Conservation (phyloP, 2,888 invertebrate species). For the Melipona beecheii region DNA sequence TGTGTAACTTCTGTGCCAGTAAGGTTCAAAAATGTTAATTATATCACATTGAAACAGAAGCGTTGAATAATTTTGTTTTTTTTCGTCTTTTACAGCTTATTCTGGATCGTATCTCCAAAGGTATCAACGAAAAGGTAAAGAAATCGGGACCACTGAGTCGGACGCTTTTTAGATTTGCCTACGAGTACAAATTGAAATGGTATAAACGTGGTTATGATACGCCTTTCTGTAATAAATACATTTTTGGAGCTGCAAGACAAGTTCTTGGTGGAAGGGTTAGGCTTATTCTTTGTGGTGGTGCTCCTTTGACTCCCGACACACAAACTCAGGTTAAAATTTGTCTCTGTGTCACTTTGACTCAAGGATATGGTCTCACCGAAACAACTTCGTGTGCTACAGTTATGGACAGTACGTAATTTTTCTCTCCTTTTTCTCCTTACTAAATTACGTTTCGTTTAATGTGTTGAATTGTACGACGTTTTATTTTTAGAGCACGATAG, state of each 20-base stretch:
- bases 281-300: slow-evolving; percentile 96
- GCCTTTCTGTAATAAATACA: slow-evolving; percentile 89
- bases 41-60: not conserved
- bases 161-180: slow-evolving; percentile 96
- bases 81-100: slow-evolving; percentile 89
- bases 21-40: slow-evolving; percentile 77
- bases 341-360: slow-evolving; percentile 94
- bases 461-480: too few relatives aligned
- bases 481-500: slow-evolving; percentile 86
- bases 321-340: slow-evolving; percentile 97
- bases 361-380: slow-evolving; percentile 99
- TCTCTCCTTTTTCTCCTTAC: not conserved
- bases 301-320: slow-evolving; percentile 97
- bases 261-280: slow-evolving; percentile 96
- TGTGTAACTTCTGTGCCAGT: slow-evolving; percentile 98
- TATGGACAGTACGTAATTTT: slow-evolving; percentile 88
- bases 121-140: slow-evolving; percentile 96
- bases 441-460: not conserved
- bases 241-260: slow-evolving; percentile 86
- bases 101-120: slow-evolving; percentile 98
- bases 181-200: slow-evolving; percentile 96
- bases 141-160: slow-evolving; percentile 91
- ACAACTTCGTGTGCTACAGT: slow-evolving; percentile 97
- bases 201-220: slow-evolving; percentile 92
- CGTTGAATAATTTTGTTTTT: not conserved